Evolutionary conservation across 1,140 invertebrate genomes (phyloP).

Genomic region (Drosophila erecta): DNA sequence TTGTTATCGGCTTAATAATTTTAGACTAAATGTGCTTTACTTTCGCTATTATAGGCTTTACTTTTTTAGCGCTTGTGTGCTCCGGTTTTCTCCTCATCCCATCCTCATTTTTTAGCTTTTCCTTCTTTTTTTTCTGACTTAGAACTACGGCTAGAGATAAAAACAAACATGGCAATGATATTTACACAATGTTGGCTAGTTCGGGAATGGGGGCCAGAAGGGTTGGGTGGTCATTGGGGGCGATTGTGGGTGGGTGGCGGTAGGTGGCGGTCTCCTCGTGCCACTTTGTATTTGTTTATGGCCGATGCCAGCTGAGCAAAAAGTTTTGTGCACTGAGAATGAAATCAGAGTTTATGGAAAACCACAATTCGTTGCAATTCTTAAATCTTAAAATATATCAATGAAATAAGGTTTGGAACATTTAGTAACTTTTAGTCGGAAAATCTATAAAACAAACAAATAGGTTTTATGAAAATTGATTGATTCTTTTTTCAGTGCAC

Average conservation of each 20-base stretch:
- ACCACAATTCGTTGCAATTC: no score
- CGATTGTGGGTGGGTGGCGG: constrained; percentile 33
- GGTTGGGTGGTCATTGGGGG: constrained; percentile 2
- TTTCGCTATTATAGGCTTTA: constrained; percentile 50
- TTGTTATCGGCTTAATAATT: constrained; percentile 53
- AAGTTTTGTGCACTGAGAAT: constrained; percentile 45
- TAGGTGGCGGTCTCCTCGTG: constrained; percentile 27
- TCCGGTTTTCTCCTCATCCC: constrained; percentile 24
- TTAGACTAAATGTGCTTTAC: constrained; percentile 60
- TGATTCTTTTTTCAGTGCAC: constrained; percentile 3
- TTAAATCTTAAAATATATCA: no score
- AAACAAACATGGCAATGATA: constrained; percentile 81
- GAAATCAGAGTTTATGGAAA: not conserved
- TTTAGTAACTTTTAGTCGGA: no score
- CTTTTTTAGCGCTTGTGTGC: constrained; percentile 45
- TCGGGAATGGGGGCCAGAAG: constrained; percentile 7
- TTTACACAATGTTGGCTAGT: constrained; percentile 75
- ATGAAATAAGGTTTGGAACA: no score
- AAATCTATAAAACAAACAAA: not conserved
- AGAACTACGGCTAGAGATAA: constrained; percentile 78
- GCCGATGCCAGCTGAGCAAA: constrained; percentile 65
- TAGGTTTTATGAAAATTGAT: no score
- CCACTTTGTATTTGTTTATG: constrained; percentile 80
- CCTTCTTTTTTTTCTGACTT: constrained; percentile 48
- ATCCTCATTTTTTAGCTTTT: constrained; percentile 20